Evolutionary conservation across 2,888 invertebrate genomes (phyloP), one percentile per base, ranked within the genome.

Genomic region (Agrotis segetum): DNA sequence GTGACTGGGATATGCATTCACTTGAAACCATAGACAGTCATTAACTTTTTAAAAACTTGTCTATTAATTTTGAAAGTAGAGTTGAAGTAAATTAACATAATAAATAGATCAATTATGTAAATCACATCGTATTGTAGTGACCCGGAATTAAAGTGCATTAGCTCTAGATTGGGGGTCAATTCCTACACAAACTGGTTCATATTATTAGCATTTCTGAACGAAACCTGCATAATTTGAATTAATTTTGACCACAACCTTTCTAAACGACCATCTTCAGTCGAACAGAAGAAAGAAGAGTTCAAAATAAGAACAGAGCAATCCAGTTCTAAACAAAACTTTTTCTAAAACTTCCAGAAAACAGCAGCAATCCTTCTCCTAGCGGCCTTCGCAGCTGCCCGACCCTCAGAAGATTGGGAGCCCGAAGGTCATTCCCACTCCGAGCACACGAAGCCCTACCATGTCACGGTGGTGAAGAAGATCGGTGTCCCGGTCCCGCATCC

Each of bases 401-500:
- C 95, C 13, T 95, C 94, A 14, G 96, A 96, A 0, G 95, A 94
- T 9, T 94, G 96, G 92, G 96, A 96, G 84, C 95, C 96, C 19
- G 96, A 96, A 82, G 96, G 97, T 77, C 96, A 97, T 87, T 97
- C 97, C 14, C 97, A 97, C 88, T 96, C 97, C 46, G 97, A 97
- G 86, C 96, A 97, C 91, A 97, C 97, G 0, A 97, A 97, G 90
- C 97, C 97, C 1, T 97, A 97, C 82, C 97, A 97, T 59, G 97
- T 97, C 61, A 97, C 97, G 7, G 97, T 98, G 71, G 96, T 97
- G 76, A 97, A 98, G 93, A 97, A 97, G 93, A 96, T 97, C 79
- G 97, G 97, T 1, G 97, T 98, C 17, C 97, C 98, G n/a, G 97
- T 98, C 61, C 98, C 98, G 0, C 97, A 98, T 86, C 97, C 97